These are phyloP conservation scores for Orestias chungarensis DNA, from an alignment of 2,797 vertebrate species.

Conservation along the genomic window DNA sequence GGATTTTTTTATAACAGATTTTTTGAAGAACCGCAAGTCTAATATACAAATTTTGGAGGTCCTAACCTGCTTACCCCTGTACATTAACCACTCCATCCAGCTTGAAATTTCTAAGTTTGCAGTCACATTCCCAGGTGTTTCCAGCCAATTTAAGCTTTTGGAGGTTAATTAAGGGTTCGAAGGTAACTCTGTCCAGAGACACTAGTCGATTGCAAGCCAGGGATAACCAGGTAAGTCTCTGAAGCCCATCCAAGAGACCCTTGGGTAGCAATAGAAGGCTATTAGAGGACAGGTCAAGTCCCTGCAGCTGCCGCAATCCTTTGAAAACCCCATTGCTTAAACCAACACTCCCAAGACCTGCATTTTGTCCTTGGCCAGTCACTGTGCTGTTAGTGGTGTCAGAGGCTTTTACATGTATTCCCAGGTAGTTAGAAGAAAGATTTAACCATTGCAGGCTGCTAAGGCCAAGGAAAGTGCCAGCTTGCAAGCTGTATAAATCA, in stretches of 20 bases:
- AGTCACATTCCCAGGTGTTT: slow-evolving; percentile 95
- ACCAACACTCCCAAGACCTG: slow-evolving; percentile 53
- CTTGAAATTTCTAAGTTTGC: slow-evolving; percentile 91
- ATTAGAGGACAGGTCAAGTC: slow-evolving; percentile 91
- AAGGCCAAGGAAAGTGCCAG: slow-evolving; percentile 83
- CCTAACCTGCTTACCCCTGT: slow-evolving; percentile 77
- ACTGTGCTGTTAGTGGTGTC: slow-evolving; percentile 81
- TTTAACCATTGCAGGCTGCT: slow-evolving; percentile 86
- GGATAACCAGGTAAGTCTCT: slow-evolving; percentile 87
- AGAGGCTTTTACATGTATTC: slow-evolving; percentile 61
- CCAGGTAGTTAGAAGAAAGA: slow-evolving; percentile 91
- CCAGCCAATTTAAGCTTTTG: slow-evolving; percentile 87
- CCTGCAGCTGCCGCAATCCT: slow-evolving; percentile 79
- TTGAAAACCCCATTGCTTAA: slow-evolving; percentile 87
- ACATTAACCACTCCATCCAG: slow-evolving; percentile 97
- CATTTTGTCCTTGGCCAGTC: slow-evolving; percentile 81
- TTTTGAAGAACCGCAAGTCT: no score
- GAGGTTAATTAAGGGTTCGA: slow-evolving; percentile 88
- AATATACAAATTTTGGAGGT: slow-evolving; percentile 22
- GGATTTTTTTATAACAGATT: slow-evolving; percentile 28
- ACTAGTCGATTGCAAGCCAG: slow-evolving; percentile 87
- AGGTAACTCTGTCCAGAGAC: slow-evolving; percentile 86
- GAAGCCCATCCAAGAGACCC: slow-evolving; percentile 86
- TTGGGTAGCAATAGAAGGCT: slow-evolving; percentile 84
- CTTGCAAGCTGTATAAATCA: slow-evolving; percentile 83